phyloP scores from a whole-genome alignment of 2,888 invertebrate species.

The Troides aeacus region DNA sequence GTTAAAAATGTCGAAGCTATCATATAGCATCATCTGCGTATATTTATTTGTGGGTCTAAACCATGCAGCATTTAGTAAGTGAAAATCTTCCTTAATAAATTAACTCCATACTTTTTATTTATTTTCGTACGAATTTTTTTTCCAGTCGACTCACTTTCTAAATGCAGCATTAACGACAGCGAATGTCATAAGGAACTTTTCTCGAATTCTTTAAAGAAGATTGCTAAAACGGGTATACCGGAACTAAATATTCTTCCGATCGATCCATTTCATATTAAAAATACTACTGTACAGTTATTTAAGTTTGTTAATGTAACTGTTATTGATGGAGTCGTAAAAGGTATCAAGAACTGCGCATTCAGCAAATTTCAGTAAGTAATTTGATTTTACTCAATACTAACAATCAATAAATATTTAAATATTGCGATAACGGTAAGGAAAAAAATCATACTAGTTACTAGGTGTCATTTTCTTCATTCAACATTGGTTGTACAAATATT shows the following conservation, averaged over 20 bases:
- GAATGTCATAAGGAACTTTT: constrained; percentile 42
- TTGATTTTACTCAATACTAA: neutral
- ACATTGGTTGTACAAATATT: too few relatives aligned
- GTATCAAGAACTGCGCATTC: constrained; percentile 46
- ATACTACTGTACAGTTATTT: constrained; percentile 41
- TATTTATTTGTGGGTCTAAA: constrained; percentile 8
- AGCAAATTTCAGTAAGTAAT: constrained; percentile 43
- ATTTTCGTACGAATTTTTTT: constrained; percentile 5
- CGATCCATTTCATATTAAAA: constrained; percentile 45
- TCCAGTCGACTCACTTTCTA: constrained; percentile 45
- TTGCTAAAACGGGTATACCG: constrained; percentile 43
- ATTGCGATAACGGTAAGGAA: too few relatives aligned
- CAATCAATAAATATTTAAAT: too few relatives aligned
- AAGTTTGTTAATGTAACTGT: constrained; percentile 43
- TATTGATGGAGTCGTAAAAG: constrained; percentile 45
- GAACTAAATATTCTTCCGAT: constrained; percentile 46
- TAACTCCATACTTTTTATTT: neutral
- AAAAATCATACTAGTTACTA: too few relatives aligned
- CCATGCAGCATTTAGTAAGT: constrained; percentile 23
- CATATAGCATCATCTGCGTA: neutral
- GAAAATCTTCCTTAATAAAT: neutral
- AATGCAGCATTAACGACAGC: constrained; percentile 46
- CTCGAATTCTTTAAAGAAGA: constrained; percentile 35
- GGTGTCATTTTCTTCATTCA: too few relatives aligned
- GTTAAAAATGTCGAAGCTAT: neutral